A percentile compares a stretch with the other conserved stretches of the same genome.
Conservation (phyloP, 2,113 vertebrate genomes). For the Scomber scombrus region DNA sequence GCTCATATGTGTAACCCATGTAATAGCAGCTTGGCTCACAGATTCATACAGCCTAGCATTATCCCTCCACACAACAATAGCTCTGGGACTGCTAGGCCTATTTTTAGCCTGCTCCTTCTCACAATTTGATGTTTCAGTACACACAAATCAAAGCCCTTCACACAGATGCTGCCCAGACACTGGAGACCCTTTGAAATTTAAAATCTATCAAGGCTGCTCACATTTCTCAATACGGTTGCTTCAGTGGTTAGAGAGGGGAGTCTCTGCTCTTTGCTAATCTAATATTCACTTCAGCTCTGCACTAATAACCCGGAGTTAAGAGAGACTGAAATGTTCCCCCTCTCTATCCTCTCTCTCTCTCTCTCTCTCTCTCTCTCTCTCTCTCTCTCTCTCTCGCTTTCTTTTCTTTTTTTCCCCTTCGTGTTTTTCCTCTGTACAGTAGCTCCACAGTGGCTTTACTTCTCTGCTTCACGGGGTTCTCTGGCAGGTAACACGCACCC, state of each 20-base stretch:
- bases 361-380: neutral
- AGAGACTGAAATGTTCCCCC: constrained; percentile 2
- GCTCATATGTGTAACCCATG: constrained; percentile 54
- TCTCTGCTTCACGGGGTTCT: constrained; percentile 25
- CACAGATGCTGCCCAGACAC: constrained; percentile 63
- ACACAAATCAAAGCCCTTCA: constrained; percentile 73
- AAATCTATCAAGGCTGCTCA: constrained; percentile 54
- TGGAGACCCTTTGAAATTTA: constrained; percentile 60
- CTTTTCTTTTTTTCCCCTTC: no score
- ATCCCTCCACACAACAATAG: constrained; percentile 74
- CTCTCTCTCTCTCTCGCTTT: neutral
- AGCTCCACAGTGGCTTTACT: neutral
- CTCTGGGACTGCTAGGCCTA: constrained; percentile 59
- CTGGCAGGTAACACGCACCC: constrained; percentile 46
- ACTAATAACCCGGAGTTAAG: constrained; percentile 32
- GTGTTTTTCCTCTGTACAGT: neutral
- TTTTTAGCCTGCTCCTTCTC: constrained; percentile 70
- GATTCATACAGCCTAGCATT: constrained; percentile 65
- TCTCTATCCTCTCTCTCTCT: neutral
- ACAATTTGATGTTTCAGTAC: constrained; percentile 78
- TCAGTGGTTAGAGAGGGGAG: constrained; percentile 23
- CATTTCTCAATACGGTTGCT: constrained; percentile 34
- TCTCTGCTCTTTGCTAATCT: constrained; percentile 53
- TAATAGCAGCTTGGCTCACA: constrained; percentile 64
- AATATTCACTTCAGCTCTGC: constrained; percentile 50